A percentile compares a stretch with the other conserved stretches of the same genome.
phyloP scores from a whole-genome alignment of 2,797 vertebrate species.

The Sylvia borin region DNA sequence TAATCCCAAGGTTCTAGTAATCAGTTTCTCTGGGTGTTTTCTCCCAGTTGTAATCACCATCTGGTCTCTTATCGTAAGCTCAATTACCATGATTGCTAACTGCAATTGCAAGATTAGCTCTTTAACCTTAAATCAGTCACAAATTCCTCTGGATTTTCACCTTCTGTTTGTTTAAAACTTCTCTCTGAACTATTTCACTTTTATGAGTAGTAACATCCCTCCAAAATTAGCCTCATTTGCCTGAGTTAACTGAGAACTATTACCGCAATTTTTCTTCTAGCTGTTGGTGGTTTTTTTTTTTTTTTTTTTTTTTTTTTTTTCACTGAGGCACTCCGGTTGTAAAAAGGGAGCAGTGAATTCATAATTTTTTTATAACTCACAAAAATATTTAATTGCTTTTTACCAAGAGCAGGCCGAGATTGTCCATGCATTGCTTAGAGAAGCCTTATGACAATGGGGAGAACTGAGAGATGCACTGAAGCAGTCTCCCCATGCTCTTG shows the following conservation, averaged over 20 bases:
- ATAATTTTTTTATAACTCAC: not conserved
- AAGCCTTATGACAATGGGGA: rapidly evolving
- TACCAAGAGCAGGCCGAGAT: not conserved
- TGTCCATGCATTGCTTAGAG: not conserved
- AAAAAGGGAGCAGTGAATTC: not conserved
- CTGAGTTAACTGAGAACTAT: constrained; percentile 1
- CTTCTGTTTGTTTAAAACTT: constrained; percentile 46
- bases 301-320: not conserved
- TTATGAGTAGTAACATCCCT: not conserved
- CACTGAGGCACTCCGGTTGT: not conserved
- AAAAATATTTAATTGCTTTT: not conserved
- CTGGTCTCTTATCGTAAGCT: constrained; percentile 7
- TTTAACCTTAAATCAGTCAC: constrained; percentile 39
- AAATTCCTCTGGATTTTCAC: constrained; percentile 16
- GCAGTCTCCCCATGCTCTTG: not conserved
- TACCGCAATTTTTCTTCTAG: not conserved
- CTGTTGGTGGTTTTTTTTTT: not conserved
- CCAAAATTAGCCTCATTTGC: constrained; percentile 24
- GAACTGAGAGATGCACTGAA: not conserved
- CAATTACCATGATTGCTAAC: constrained; percentile 19
- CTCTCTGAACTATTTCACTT: constrained; percentile 18
- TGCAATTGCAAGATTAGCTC: constrained; percentile 23
- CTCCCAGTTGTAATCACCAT: constrained; percentile 26
- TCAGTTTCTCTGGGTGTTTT: not conserved
- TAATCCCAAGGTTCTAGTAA: not conserved